Base-by-base conservation (phyloP, 2,797 vertebrate genomes). In the Netta rufina region DNA sequence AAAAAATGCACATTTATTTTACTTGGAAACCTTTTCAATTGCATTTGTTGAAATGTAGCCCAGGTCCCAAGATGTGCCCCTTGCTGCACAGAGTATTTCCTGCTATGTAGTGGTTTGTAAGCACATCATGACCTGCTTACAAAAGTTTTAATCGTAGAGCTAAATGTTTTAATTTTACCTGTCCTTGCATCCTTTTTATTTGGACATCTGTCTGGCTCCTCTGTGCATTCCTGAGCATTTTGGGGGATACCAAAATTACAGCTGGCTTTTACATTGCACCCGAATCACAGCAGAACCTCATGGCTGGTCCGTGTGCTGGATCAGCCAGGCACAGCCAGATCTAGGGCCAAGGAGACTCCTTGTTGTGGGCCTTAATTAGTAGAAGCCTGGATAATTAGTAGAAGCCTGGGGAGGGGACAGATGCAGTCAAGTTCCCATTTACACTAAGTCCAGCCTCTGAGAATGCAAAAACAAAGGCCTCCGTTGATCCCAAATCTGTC, bases 391-490 rank as follows among this genome's bases (percentile, higher is more conserved):
- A 38, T 43, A 43, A 49, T 13, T 11, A 36, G 16, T 18, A 4
- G 4, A 18, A 19, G 60, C 36, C 9, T 5, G 38, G 36, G 43
- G 56, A 32, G 33, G 22, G 32, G 17, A n/a, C 20, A 43, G 7
- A 11, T 8, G 5, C 81, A 25, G 27, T 28, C 53, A 18, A 7
- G 25, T 3, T 5, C 25, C 21, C 33, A 11, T 30, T 18, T 10
- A 11, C 27, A 10, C 25, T 0, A 1, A 45, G 30, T 20, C 28
- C 56, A 36, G 56, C 21, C 11, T 9, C 0, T 10, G 30, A 13
- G 47, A 61, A 7, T 2, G 36, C 32, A 41, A 62, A 33, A 18
- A 28, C 36, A n/a, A 32, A 57, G 61, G 45, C 66, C 60, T 13
- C 32, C 43, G 4, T 0, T 12, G 54, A 47, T 57, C 38, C 49